These are phyloP conservation scores for Ennomos fuscantarius DNA, from an alignment of 2,888 invertebrate species.

Conservation along the genomic window DNA sequence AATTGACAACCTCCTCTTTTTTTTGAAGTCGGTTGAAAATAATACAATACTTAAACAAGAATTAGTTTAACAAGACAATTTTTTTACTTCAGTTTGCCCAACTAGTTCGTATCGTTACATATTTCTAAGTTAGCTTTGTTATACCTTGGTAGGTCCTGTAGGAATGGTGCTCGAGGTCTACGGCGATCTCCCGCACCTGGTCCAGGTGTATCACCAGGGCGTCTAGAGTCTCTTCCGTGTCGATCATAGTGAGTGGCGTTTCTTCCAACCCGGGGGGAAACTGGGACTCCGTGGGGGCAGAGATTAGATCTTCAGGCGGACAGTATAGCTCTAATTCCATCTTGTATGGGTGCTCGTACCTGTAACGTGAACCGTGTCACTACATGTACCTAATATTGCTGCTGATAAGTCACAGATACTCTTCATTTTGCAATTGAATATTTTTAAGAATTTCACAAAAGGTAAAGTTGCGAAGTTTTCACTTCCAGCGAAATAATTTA, in stretches of 20 bases:
- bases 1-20: too few species aligned
- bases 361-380: slow-evolving; percentile 57
- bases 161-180: slow-evolving; percentile 97
- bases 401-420: neutral
- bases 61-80: too few species aligned
- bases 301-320: slow-evolving; percentile 78
- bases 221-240: slow-evolving; percentile 87
- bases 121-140: too few species aligned
- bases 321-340: slow-evolving; percentile 91
- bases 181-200: slow-evolving; percentile 90
- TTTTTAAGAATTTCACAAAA: too few species aligned
- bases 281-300: slow-evolving; percentile 56
- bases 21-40: too few species aligned
- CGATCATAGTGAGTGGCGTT: slow-evolving; percentile 89
- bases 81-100: too few species aligned
- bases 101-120: too few species aligned
- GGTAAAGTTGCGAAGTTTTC: too few species aligned
- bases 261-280: slow-evolving; percentile 79
- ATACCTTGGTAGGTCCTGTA: slow-evolving; percentile 95
- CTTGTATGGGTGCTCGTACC: slow-evolving; percentile 95
- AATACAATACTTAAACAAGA: too few species aligned
- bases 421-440: too few species aligned
- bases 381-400: slow-evolving; percentile 10
- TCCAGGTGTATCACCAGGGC: slow-evolving; percentile 88
- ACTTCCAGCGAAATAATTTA: too few species aligned